Evolutionary conservation across 1,140 invertebrate species (phyloP).

Genomic region (Apis mellifera): DNA sequence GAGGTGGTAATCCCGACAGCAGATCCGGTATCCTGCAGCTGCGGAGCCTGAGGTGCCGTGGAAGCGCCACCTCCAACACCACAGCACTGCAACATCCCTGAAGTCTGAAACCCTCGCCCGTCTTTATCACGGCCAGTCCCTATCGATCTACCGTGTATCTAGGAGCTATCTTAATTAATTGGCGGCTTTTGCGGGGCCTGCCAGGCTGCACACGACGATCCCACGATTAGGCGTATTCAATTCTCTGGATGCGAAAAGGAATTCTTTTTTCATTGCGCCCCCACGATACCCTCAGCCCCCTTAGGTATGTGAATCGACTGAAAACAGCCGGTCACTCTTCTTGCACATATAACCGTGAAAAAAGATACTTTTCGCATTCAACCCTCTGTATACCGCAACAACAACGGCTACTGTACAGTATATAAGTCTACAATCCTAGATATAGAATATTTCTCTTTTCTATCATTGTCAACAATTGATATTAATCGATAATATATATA

Average conservation of each 20-base stretch:
- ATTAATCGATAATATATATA: not conserved
- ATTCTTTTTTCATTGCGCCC: conserved; percentile 43
- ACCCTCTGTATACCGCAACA: not conserved
- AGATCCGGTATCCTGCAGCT: conserved; percentile 77
- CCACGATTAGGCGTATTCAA: conserved; percentile 46
- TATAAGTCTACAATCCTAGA: not conserved
- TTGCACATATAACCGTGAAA: not conserved
- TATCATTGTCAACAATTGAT: too few relatives aligned
- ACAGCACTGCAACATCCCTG: conserved; percentile 79
- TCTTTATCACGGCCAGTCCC: conserved; percentile 67
- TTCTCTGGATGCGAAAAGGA: conserved; percentile 52
- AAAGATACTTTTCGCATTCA: conserved; percentile 19
- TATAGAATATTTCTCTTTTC: not conserved
- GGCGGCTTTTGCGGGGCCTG: conserved; percentile 61
- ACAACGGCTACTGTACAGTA: not conserved
- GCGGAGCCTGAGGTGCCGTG: conserved; percentile 79
- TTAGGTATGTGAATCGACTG: not conserved
- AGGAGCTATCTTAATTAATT: conserved; percentile 75
- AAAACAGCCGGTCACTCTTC: not conserved
- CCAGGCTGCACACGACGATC: conserved; percentile 51
- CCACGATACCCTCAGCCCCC: not conserved
- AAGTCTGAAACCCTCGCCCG: conserved; percentile 67
- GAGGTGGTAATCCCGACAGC: conserved; percentile 76
- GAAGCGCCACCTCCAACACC: conserved; percentile 81
- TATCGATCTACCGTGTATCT: conserved; percentile 74